Base-by-base conservation (phyloP, 1,140 invertebrate genomes). In the Drosophila kepulauana region DNA sequence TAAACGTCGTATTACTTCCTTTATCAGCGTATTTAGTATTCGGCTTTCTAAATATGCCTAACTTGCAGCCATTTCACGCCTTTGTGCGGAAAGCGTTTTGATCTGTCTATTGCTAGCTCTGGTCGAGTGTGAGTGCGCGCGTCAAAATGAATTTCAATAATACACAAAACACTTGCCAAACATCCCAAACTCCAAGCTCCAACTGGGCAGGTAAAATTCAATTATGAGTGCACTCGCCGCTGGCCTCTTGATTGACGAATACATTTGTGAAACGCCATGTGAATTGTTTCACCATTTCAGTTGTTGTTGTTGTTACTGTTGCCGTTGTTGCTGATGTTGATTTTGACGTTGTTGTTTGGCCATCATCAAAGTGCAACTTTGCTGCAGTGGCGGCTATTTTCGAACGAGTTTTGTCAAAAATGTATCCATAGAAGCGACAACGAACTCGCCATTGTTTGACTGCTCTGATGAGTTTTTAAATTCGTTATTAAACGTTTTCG, bases 401-500 rank as follows among this genome's bases (percentile, higher is more conserved):
- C n/a, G 65, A 48, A 57, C 8, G 41, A 20, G 52, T 38, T 48
- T 33, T 20, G 67, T 74, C 65, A 49, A 69, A 69, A 62, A 70
- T 70, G 51, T 58, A 69, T 67, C 15, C 6, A 46, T 28, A 30
- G 20, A 11, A 8, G 8, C 6, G 11, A 25, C 30, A 43, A 43
- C 28, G 33, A 45, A 38, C 33, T 52, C 41, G 46, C 38, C 4
- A 73, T 67, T 75, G 61, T 71, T 75, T 65, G 68, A 69, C 49
- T 57, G 69, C 46, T 52, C 65, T 68, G 71, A 86, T 87, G 82
- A 87, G 82, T 88, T 88, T 88, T 84, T 84, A 88, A 88, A 89
- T 82, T 81, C 67, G 80, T 88, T 88, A 89, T 89, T 89, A 88
- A 88, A 88, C 80, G 84, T 68, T 88, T 25, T 88, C 75, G 74